Evolutionary conservation across 1,140 invertebrate genomes (phyloP).

Genomic region (Plutomurus gul): DNA sequence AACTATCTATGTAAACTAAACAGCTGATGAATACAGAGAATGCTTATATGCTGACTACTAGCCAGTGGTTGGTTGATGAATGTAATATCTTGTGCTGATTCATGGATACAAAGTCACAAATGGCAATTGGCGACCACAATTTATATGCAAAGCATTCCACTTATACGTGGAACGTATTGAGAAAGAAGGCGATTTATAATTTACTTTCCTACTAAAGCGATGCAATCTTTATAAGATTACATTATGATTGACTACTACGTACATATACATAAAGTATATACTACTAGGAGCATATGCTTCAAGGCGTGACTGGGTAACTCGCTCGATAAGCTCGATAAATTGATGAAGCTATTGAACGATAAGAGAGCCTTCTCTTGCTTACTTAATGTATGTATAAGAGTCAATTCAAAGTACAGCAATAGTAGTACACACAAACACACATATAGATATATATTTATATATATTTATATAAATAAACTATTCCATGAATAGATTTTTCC

Average conservation of each 20-base stretch:
- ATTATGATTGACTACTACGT: background rate
- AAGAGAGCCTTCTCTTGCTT: background rate
- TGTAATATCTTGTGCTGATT: too few species aligned
- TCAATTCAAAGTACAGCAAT: too few species aligned
- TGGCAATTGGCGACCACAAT: too few species aligned
- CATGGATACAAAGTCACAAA: too few species aligned
- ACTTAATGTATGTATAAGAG: background rate
- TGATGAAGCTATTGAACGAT: conserved; percentile 20
- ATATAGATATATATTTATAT: background rate
- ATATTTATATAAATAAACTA: background rate
- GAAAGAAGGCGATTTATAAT: too few species aligned
- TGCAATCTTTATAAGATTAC: too few species aligned
- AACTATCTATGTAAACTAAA: background rate
- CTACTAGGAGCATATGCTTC: background rate
- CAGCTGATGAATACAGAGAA: background rate
- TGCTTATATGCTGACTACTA: too few species aligned
- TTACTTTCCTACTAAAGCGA: too few species aligned
- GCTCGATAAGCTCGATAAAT: background rate
- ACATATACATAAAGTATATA: background rate
- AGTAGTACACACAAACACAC: background rate
- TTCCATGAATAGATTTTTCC: background rate
- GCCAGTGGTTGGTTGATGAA: too few species aligned
- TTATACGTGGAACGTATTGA: too few species aligned
- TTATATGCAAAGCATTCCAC: too few species aligned
- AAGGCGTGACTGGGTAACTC: conserved; percentile 6